Base-by-base conservation (phyloP, 1,140 invertebrate genomes). In the Araneus ventricosus region DNA sequence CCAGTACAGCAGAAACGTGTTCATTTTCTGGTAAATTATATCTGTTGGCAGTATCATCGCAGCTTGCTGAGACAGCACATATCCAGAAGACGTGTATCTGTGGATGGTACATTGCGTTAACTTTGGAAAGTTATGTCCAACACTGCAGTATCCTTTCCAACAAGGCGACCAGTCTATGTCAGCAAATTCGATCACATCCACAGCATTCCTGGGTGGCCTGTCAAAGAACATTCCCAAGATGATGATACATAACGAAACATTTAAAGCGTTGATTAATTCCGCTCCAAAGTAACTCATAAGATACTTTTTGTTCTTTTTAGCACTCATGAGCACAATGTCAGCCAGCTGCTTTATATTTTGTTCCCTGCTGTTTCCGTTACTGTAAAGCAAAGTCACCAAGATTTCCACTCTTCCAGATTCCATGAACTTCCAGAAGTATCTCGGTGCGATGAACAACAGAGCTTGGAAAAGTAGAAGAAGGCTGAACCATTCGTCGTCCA, bases 401-500 rank as follows among this genome's bases (percentile, higher is more conserved):
- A 3, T 27, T n/a, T 82, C n/a, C 2, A 24, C 24, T n/a, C 37
- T 45, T 8, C 79, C 39, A 6, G 22, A 82, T 82, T 45, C 39
- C 17, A 41, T 41, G 4, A 96, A 96, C 93, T 95, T 95, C 95
- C 95, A 95, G n/a, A 95, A 82, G 22, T 94, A 95, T 90, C 95
- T 94, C 0, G 95, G 95, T n/a, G 94, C 37, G 92, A 95, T 95
- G 94, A 95, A 95, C 57, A 95, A 27, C 20, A 95, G 41, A 1
- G 94, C 95, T 94, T 95, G 94, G 7, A 94, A 39, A 41, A 94
- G 93, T 4, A 95, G 27, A 6, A 94, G 88, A 88, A 94, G 95
- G 20, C 95, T 97, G 5, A 98, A 98, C 98, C 98, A 99, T 95
- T 98, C 98, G 95, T 99, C 99, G 95, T 99, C 98, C 0, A 95